Conservation (phyloP, 1,140 invertebrate species). For the Phortica variegata region DNA sequence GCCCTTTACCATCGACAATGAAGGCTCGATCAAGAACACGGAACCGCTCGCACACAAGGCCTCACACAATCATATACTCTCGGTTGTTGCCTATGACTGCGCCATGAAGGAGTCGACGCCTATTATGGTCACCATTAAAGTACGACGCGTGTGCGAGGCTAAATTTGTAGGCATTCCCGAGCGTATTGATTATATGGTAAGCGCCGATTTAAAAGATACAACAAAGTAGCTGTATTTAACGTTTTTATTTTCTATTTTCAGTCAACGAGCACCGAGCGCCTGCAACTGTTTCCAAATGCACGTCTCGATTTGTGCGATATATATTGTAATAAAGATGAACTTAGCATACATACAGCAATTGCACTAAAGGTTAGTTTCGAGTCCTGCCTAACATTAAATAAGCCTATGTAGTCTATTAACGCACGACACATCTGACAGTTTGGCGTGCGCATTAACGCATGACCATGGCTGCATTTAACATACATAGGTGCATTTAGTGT, state of each 20-base stretch:
- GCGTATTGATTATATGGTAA: slow-evolving; percentile 87
- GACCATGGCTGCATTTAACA: too few species aligned
- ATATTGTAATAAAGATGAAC: slow-evolving; percentile 66
- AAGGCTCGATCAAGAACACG: slow-evolving; percentile 86
- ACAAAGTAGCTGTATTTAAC: neutral
- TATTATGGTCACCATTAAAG: slow-evolving; percentile 92
- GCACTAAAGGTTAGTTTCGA: slow-evolving; percentile 37
- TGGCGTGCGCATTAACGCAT: neutral
- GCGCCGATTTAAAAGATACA: slow-evolving; percentile 44
- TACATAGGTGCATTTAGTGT: too few species aligned
- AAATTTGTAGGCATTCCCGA: slow-evolving; percentile 72
- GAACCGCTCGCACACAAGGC: slow-evolving; percentile 87
- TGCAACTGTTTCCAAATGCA: slow-evolving; percentile 79
- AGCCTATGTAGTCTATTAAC: too few species aligned
- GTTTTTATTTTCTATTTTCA: slow-evolving; percentile 13
- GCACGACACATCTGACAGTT: too few species aligned
- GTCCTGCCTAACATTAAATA: too few species aligned
- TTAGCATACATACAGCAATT: slow-evolving; percentile 43
- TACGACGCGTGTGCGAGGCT: slow-evolving; percentile 59
- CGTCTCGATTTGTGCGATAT: slow-evolving; percentile 86
- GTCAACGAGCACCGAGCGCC: slow-evolving; percentile 41
- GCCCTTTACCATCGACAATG: slow-evolving; percentile 90
- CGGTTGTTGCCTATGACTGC: slow-evolving; percentile 94
- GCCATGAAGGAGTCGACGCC: slow-evolving; percentile 87
- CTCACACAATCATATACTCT: slow-evolving; percentile 94